Conservation (phyloP, 2,797 vertebrate species). For the Muscicapa comitata region DNA sequence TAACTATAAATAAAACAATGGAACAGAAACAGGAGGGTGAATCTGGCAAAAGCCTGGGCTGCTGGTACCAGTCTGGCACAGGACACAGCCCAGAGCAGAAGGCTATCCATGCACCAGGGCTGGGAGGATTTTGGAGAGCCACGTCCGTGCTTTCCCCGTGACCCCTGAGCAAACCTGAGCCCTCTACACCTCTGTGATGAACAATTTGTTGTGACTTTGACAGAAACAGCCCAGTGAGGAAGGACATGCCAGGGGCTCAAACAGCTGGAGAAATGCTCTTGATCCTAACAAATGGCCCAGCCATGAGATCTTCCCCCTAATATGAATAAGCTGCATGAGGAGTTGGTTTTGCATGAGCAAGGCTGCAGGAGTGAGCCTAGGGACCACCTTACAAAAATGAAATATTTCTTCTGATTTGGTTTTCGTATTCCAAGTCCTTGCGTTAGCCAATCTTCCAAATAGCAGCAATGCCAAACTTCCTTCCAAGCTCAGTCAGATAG, state of each 20-base stretch:
- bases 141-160: fast-evolving
- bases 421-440: conserved; percentile 21
- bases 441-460: conserved; percentile 11
- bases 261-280: not conserved
- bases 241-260: fast-evolving
- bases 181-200: not conserved
- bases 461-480: conserved; percentile 39
- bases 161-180: not conserved
- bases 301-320: not conserved
- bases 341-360: not conserved
- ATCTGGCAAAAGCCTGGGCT: not conserved
- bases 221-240: not conserved
- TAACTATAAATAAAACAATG: not conserved
- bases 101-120: fast-evolving
- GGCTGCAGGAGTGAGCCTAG: not conserved
- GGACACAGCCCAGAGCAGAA: not conserved
- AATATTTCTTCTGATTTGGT: conserved; percentile 29
- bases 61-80: not conserved
- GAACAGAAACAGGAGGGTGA: not conserved
- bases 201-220: fast-evolving
- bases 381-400: conserved; percentile 2
- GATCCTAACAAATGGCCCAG: not conserved
- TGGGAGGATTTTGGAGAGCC: not conserved
- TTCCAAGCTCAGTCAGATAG: conserved; percentile 31
- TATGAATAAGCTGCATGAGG: not conserved